Percentiles rank a stretch among this genome's conserved stretches.
These are phyloP conservation scores for Augochlorella aurata DNA, from an alignment of 2,888 invertebrate species.

Conservation along the genomic window DNA sequence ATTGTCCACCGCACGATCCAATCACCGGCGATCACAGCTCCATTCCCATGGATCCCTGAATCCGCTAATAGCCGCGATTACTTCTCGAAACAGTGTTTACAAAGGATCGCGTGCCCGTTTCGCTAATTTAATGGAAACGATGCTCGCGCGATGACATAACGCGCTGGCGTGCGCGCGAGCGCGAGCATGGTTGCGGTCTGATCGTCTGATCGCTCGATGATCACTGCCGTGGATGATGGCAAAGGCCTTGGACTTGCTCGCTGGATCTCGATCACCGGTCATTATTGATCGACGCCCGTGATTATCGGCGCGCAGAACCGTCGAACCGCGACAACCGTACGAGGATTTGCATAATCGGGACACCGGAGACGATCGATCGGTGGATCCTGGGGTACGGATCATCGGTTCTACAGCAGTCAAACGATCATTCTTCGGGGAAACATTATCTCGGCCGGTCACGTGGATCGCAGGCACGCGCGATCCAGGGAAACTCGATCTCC, in stretches of 20 bases:
- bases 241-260: slow-evolving; percentile 74
- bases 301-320: slow-evolving; percentile 27
- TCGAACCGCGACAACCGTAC: background rate
- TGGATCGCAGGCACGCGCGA: background rate
- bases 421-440: slow-evolving; percentile 5
- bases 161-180: slow-evolving; percentile 10
- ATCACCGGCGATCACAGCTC: background rate
- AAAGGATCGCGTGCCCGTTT: slow-evolving; percentile 63
- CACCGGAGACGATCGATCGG: slow-evolving; percentile 1
- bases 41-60: background rate
- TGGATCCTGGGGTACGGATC: background rate
- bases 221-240: slow-evolving; percentile 49
- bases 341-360: slow-evolving; percentile 23
- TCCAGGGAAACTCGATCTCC: slow-evolving; percentile 26
- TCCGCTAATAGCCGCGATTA: slow-evolving; percentile 17
- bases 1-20: background rate
- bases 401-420: background rate
- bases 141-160: slow-evolving; percentile 71
- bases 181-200: slow-evolving; percentile 63
- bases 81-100: slow-evolving; percentile 38
- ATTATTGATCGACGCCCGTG: slow-evolving; percentile 30
- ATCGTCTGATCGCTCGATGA: slow-evolving; percentile 62
- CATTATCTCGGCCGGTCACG: slow-evolving; percentile 10
- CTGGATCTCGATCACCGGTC: slow-evolving; percentile 70
- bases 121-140: slow-evolving; percentile 70